phyloP scores from a whole-genome alignment of 2,797 vertebrate species.

The Labroides dimidiatus region DNA sequence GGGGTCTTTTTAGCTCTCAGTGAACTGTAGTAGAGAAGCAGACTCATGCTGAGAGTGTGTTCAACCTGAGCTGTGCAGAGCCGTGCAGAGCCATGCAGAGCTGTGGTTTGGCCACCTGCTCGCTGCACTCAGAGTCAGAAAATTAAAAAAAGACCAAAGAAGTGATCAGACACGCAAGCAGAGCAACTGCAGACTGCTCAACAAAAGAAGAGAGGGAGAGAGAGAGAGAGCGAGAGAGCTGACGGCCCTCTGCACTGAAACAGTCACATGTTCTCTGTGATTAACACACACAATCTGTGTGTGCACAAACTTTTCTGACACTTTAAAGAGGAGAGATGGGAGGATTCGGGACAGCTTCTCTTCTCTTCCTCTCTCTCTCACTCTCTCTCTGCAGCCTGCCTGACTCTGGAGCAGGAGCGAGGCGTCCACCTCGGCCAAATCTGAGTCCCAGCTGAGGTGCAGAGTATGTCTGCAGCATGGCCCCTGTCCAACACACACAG shows the following conservation, averaged over 20 bases:
- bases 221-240: conserved; percentile 1
- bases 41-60: conserved; percentile 50
- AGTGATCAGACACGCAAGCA: conserved; percentile 28
- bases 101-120: conserved; percentile 59
- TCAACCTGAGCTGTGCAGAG: conserved; percentile 44
- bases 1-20: conserved; percentile 38
- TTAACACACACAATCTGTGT: conserved; percentile 2
- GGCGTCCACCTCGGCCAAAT: conserved; percentile 34
- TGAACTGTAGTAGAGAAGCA: conserved; percentile 37
- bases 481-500: conserved; percentile 49
- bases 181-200: conserved; percentile 35
- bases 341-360: background rate
- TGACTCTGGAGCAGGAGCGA: conserved; percentile 25
- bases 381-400: conserved; percentile 22
- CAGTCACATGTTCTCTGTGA: conserved; percentile 16
- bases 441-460: conserved; percentile 53
- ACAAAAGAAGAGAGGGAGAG: background rate
- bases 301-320: conserved; percentile 14
- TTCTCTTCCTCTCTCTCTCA: background rate
- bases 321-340: conserved; percentile 4
- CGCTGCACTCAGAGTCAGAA: conserved; percentile 35
- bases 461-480: conserved; percentile 63
- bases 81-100: background rate
- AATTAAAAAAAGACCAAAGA: conserved; percentile 55
- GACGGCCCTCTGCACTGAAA: conserved; percentile 2